Base-by-base conservation (phyloP, 2,113 vertebrate genomes). In the Atrichornis clamosus region DNA sequence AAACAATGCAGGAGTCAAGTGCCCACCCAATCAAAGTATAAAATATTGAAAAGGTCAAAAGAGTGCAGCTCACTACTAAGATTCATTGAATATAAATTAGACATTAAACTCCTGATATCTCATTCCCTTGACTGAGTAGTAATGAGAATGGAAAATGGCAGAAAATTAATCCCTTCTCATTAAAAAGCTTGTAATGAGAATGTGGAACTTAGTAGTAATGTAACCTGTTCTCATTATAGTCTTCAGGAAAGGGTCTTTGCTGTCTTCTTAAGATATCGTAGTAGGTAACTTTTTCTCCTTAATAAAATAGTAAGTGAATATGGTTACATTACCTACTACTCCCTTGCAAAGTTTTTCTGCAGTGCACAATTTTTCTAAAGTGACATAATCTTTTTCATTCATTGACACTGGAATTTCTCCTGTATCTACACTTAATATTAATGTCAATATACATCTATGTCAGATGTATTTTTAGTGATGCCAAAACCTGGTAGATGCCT, bases 41-140 rank as follows among this genome's bases (percentile, higher is more conserved):
- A 96, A 97, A 95, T 95, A 96, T 93, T 95, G 89, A 94, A 96
- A 95, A 96, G 97, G 94, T 96, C 94, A 95, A 93, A 97, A 89
- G 60, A 88, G 88, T 90, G 65, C 68, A 91, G 59, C 84, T 93
- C 76, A 82, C 63, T 87, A 84, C 69, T 58, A 95, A 77, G 90
- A 93, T 90, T 95, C 82, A 91, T 88, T 94, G 95, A 97, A 96
- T 97, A 97, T 94, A 97, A 97, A 97, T 97, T 96, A 97, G 90
- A 59, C 76, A 97, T 97, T 97, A 96, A 95, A 95, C 55, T 88
- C 76, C 32, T 89, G 87, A 95, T 96, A 93, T 77, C 82, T 93
- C 17, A 8, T 93, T 96, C 79, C 62, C 89, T 95, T 96, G 89
- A 96, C 89, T 97, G 84, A 92, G 82, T 90, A 90, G 91, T 94